A percentile compares a stretch with the other conserved stretches of the same genome.
phyloP scores from a whole-genome alignment of 1,140 invertebrate genomes.

The Paralvinella palmiformis region DNA sequence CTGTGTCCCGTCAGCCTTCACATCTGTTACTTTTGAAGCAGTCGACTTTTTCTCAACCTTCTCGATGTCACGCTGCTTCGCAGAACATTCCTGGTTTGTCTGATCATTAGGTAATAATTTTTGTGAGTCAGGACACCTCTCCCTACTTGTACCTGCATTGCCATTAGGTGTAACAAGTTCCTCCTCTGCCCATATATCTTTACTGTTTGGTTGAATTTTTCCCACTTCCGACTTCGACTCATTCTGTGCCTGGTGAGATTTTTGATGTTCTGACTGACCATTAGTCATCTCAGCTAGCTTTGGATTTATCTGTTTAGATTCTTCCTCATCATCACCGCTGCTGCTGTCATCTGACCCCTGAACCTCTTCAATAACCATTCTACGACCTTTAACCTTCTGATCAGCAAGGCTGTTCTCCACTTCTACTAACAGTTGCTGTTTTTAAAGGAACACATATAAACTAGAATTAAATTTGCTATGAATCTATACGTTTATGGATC shows the following conservation, averaged over 20 bases:
- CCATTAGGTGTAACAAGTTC: not conserved
- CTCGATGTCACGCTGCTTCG: not conserved
- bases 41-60: not conserved
- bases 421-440: conserved; percentile 22
- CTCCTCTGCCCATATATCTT: not conserved
- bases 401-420: conserved; percentile 23
- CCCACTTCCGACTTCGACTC: too few relatives aligned
- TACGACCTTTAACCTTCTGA: conserved; percentile 32
- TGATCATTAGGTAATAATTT: not conserved
- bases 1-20: not conserved
- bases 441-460: not conserved
- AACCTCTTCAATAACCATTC: conserved; percentile 43
- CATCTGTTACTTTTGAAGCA: not conserved
- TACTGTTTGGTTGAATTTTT: not conserved
- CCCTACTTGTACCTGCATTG: not conserved
- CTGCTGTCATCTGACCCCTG: conserved; percentile 15
- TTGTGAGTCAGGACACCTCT: not conserved
- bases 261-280: not conserved
- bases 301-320: not conserved
- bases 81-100: not conserved
- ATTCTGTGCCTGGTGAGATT: not conserved
- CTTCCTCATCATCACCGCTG: too few relatives aligned
- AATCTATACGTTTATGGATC: too few relatives aligned
- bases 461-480: too few relatives aligned
- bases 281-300: not conserved